Conservation (phyloP, 2,113 vertebrate species). For the Reinhardtius hippoglossoides region DNA sequence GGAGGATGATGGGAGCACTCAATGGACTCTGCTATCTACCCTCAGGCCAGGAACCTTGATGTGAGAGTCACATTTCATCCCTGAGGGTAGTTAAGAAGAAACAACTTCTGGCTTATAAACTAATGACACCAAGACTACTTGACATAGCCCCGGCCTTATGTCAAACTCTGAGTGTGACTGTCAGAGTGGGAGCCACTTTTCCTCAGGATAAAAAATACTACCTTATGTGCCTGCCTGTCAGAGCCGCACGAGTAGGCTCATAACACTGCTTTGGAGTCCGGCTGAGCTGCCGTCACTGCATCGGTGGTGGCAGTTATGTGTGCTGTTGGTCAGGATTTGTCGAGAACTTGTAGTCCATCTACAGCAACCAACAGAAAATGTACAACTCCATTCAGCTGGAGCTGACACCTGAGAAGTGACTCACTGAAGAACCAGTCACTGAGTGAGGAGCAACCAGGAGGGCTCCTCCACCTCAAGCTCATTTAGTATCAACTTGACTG, state of each 20-base stretch:
- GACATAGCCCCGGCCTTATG: background rate
- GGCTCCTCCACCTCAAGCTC: constrained; percentile 42
- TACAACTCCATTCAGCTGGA: constrained; percentile 54
- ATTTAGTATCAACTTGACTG: background rate
- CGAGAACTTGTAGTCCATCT: constrained; percentile 35
- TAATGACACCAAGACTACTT: background rate
- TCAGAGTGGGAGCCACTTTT: background rate
- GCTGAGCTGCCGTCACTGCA: background rate
- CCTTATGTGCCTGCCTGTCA: constrained; percentile 1
- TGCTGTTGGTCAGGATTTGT: constrained; percentile 20
- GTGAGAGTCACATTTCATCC: constrained; percentile 9
- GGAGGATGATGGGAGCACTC: constrained; percentile 51
- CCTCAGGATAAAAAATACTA: background rate
- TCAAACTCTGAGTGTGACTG: background rate
- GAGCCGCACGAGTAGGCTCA: background rate
- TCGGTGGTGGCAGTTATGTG: constrained; percentile 56
- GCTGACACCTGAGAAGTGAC: constrained; percentile 46
- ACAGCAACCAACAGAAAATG: background rate
- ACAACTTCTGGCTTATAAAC: constrained; percentile 15
- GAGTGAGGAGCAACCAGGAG: constrained; percentile 63
- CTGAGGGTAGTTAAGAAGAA: constrained; percentile 37
- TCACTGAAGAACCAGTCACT: constrained; percentile 39
- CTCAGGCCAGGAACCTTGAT: constrained; percentile 19
- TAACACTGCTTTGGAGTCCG: background rate
- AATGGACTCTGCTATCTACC: constrained; percentile 9